Conservation (phyloP, 2,113 vertebrate genomes). For the Elachura formosa region DNA sequence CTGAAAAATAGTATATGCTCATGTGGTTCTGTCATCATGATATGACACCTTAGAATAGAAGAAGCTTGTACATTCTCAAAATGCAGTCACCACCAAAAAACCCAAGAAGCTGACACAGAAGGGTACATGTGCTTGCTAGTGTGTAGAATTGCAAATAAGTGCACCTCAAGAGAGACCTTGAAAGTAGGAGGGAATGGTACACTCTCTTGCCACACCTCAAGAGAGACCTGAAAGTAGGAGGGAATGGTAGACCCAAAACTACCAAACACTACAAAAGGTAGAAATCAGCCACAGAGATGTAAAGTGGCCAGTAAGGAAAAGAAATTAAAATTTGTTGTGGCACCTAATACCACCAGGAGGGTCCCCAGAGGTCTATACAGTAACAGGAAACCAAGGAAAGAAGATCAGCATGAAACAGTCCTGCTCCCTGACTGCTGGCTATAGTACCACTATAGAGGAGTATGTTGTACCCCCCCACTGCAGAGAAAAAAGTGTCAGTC, state of each 20-base stretch:
- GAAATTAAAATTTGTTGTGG: background rate
- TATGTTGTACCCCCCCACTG: background rate
- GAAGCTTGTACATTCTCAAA: background rate
- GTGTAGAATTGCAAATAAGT: background rate
- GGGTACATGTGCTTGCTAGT: accelerated
- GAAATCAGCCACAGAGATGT: background rate
- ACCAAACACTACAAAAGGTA: background rate
- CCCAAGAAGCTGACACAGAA: background rate
- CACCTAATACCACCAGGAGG: background rate
- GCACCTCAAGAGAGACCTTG: background rate
- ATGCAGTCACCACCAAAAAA: background rate
- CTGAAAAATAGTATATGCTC: background rate
- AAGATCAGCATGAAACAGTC: background rate
- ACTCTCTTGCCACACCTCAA: background rate
- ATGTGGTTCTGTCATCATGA: background rate
- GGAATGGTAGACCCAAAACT: background rate
- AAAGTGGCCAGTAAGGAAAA: background rate
- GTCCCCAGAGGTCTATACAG: background rate
- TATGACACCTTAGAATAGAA: background rate
- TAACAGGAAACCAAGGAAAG: background rate
- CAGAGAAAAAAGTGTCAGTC: background rate
- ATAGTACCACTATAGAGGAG: background rate
- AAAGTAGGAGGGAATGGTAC: background rate
- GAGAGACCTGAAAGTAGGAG: background rate
- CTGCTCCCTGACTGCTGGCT: background rate